phyloP scores from a whole-genome alignment of 2,888 invertebrate species.

The Melangyna quadrimaculata region DNA sequence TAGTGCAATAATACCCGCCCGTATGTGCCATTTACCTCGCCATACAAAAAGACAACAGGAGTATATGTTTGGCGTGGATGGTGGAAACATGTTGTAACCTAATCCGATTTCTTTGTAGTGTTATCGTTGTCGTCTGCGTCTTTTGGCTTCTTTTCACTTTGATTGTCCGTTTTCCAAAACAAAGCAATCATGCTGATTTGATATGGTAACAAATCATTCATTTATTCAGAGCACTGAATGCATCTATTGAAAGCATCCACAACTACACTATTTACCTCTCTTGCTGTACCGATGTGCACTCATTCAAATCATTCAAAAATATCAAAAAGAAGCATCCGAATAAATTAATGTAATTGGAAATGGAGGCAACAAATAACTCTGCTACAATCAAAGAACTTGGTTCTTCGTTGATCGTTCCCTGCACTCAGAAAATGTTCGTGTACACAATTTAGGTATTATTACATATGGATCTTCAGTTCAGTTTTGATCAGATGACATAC shows the following conservation, averaged over 20 bases:
- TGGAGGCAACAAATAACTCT: slow-evolving; percentile 39
- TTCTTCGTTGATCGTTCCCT: neutral
- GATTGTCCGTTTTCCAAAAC: slow-evolving; percentile 35
- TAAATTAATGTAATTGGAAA: slow-evolving; percentile 51
- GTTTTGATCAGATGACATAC: too few relatives aligned
- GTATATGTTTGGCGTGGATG: neutral
- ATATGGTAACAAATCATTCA: slow-evolving; percentile 62
- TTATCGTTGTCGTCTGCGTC: neutral
- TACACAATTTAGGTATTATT: neutral
- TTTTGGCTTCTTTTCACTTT: neutral
- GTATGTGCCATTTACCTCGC: neutral
- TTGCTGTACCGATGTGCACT: neutral
- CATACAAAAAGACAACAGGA: slow-evolving; percentile 1
- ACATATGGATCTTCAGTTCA: too few relatives aligned
- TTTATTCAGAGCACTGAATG: slow-evolving; percentile 26
- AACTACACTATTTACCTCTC: neutral
- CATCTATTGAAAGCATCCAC: slow-evolving; percentile 1
- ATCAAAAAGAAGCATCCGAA: neutral
- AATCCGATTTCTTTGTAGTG: slow-evolving; percentile 47
- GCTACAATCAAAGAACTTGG: neutral
- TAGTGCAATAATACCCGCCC: slow-evolving; percentile 30
- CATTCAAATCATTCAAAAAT: slow-evolving; percentile 30
- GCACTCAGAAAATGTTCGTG: neutral
- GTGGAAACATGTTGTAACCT: slow-evolving; percentile 48
- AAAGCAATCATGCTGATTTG: slow-evolving; percentile 62